Conservation (phyloP, 2,113 vertebrate species). For the Megalops atlanticus region DNA sequence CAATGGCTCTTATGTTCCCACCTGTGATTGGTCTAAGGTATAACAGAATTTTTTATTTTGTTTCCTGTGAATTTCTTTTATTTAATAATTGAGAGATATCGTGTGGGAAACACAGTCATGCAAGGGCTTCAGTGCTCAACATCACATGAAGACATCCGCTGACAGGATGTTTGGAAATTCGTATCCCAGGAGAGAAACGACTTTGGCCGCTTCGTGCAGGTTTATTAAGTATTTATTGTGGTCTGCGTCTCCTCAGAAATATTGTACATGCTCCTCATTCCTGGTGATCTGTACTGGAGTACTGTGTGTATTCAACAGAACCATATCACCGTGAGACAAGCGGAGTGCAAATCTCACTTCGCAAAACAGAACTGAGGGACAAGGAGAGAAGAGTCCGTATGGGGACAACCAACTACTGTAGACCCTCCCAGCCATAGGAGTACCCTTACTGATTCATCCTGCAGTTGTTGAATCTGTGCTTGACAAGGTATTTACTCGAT, state of each 20-base stretch:
- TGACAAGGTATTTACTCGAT: too few species aligned
- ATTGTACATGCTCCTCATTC: background rate
- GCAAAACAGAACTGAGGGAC: background rate
- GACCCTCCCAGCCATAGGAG: too few species aligned
- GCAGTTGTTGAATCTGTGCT: too few species aligned
- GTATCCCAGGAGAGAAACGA: conserved; percentile 9
- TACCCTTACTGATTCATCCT: too few species aligned
- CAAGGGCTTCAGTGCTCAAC: conserved; percentile 4
- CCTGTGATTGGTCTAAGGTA: background rate
- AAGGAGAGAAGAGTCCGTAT: background rate
- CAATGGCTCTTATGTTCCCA: background rate
- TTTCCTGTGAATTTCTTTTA: background rate
- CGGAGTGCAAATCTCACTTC: background rate
- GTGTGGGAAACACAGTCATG: background rate
- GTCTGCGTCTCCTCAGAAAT: background rate
- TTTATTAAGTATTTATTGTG: conserved; percentile 26
- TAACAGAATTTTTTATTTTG: background rate
- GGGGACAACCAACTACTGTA: background rate
- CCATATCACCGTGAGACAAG: too few species aligned
- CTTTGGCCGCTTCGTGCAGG: background rate
- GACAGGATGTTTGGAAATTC: conserved; percentile 14
- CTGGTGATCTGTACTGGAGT: conserved; percentile 8
- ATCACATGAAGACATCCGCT: conserved; percentile 14
- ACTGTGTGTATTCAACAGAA: background rate
- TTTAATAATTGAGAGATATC: conserved; percentile 7